Base-by-base conservation (phyloP, 2,113 vertebrate genomes). In the Todiramphus saurophagus region DNA sequence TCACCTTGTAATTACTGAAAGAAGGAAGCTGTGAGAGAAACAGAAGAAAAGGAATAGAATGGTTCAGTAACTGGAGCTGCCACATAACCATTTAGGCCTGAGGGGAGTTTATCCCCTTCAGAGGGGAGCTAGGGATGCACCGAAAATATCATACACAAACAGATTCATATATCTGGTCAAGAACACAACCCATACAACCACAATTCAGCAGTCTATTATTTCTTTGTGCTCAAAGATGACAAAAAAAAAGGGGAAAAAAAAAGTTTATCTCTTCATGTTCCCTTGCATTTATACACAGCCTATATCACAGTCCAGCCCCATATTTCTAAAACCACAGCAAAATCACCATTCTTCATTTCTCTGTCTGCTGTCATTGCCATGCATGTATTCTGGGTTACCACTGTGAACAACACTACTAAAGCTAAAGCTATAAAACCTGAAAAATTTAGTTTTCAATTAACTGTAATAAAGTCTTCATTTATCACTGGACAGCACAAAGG, bases 311-410 rank as follows among this genome's bases (percentile, higher is more conserved):
- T 21, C 25, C 67, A 91, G 44, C 8, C 11, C 8, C 25, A 2
- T 55, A 50, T 48, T 86, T 37, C 37, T 70, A 50, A 78, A 83
- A 89, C 5, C 11, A 72, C 7, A 33, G 44, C 12, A 93, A 83
- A 74, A 28, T 13, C 35, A 58, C 35, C 33, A 58, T 51, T 25
- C 50, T 51, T 24, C 50, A 55, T 81, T 58, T 78, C 51, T 70
- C 50, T 78, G 35, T 33, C 39, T 1, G 0, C 2, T 46, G 28
- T 21, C 46, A 67, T 35, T 16, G 25, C 9, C 56, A 77, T 1
- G 0, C 18, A 50, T 0, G 0, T 30, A 59, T 72, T 87, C 14
- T 60, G 53, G 78, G 43, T 30, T 83, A 68, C 5, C 33, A 37
- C 14, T 33, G 11, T 39, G 30, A 81, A 64, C 6, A 84, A 37